These are phyloP conservation scores for Scaptomyza montana DNA, from an alignment of 1,140 invertebrate genomes.

Conservation along the genomic window DNA sequence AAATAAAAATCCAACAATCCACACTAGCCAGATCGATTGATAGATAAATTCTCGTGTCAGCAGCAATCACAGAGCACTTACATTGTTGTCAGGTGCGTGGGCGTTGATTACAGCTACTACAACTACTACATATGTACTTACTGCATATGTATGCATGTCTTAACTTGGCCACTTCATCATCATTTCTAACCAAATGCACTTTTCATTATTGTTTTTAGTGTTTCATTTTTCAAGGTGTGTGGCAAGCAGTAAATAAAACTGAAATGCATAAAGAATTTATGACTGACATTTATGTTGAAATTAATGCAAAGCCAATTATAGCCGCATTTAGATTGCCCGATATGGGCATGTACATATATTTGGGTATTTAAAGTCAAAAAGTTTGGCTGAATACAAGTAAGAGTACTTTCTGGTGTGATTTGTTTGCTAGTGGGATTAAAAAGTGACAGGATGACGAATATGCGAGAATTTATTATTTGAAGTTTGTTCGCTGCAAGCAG, in stretches of 20 bases:
- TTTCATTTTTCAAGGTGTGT: constrained; percentile 70
- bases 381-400: neutral
- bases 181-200: constrained; percentile 33
- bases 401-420: neutral
- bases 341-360: constrained; percentile 19
- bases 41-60: constrained; percentile 76
- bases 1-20: constrained; percentile 18
- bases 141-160: neutral
- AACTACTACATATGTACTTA: neutral
- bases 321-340: constrained; percentile 8
- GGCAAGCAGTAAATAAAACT: constrained; percentile 35
- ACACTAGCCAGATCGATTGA: constrained; percentile 72
- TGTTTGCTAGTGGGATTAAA: neutral
- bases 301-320: constrained; percentile 20
- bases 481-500: neutral
- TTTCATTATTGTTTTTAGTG: constrained; percentile 20
- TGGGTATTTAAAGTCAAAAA: neutral
- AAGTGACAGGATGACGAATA: neutral
- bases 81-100: constrained; percentile 66
- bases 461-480: no score
- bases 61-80: constrained; percentile 33
- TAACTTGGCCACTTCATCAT: constrained; percentile 67
- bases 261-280: constrained; percentile 24
- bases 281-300: constrained; percentile 14
- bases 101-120: constrained; percentile 66